phyloP scores from a whole-genome alignment of 2,113 vertebrate species.

The Rhinichthys klamathensis region DNA sequence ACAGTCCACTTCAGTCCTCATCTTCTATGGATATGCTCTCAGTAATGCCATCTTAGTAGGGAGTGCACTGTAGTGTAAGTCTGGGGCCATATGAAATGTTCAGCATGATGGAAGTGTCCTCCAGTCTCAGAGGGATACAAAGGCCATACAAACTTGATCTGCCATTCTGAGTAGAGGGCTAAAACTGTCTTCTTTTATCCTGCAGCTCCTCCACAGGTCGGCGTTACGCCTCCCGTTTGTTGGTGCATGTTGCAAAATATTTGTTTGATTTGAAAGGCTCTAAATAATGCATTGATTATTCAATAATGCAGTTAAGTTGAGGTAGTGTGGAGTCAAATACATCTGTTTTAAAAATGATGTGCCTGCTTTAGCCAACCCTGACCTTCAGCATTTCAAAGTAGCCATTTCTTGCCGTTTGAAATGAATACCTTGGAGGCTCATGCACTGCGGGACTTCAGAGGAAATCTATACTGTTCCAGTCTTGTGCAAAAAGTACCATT shows the following conservation, averaged over 20 bases:
- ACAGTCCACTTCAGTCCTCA: not conserved
- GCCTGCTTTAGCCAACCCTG: conserved; percentile 61
- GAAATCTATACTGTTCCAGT: conserved; percentile 2
- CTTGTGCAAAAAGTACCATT: not conserved
- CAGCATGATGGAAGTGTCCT: conserved; percentile 10
- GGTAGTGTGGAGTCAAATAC: conserved; percentile 76
- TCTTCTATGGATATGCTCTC: conserved; percentile 7
- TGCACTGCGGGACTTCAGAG: not conserved
- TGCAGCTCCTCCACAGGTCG: not conserved
- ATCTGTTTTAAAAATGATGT: conserved; percentile 72
- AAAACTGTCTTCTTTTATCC: not conserved
- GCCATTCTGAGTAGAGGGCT: not conserved
- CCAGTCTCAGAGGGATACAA: conserved; percentile 17
- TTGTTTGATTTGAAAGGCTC: conserved; percentile 79
- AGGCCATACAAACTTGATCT: not conserved
- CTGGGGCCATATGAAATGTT: conserved; percentile 4
- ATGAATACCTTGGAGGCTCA: conserved; percentile 30
- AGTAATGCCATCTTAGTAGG: not conserved
- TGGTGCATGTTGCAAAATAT: conserved; percentile 78
- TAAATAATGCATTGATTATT: conserved; percentile 88
- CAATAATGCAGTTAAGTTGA: conserved; percentile 86
- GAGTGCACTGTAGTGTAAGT: conserved; percentile 8
- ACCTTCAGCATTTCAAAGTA: not conserved
- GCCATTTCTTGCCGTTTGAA: conserved; percentile 18
- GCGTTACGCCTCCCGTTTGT: conserved; percentile 63